Base-by-base conservation (phyloP, 1,140 invertebrate species). In the Amyelois transitella region DNA sequence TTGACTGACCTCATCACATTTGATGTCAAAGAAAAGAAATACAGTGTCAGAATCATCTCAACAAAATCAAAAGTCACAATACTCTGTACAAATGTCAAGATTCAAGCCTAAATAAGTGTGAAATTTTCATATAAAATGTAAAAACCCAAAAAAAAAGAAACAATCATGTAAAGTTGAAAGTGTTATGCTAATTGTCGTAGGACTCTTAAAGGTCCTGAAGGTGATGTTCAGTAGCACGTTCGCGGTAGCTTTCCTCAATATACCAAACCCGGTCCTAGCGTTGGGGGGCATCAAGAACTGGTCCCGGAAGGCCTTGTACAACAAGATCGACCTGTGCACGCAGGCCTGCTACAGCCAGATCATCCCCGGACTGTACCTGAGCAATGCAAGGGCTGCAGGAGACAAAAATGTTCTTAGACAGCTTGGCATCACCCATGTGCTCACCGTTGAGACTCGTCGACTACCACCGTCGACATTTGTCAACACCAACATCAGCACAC, bases 391-490 rank as follows among this genome's bases (percentile, higher is more conserved):
- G 53, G 84, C 84, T 10, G 84, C 84, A 5, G 62, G 65, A 14
- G 84, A 88, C 65, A 57, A 52, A 57, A 59, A 70, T 64, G 72
- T 88, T 1, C 75, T 86, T 47, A 38, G 69, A 50, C 55, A 70
- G n/a, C 82, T 88, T 63, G 78, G 79, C 38, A 88, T 88, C 70
- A 84, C 79, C 59, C 82, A 87, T 66, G 73, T 87, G 6, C 84
- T 87, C 68, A 87, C 84, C 14, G 61, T 87, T 62, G 82, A 84
- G 47, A 69, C 75, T 6, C 76, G 69, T 43, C 68, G 77, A 32
- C 58, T 86, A 43, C 84, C 84, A 48, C 83, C 80, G 55, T 71
- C 75, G 10, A 74, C 77, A 62, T 83, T 86, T 25, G 38, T 63
- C 24, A 59, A 77, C 61, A 64, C 60, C 59, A 73, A 81, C 60